Evolutionary conservation across 2,888 invertebrate genomes (phyloP), one percentile per base, ranked within the genome.

Genomic region (Pheosia gnoma): DNA sequence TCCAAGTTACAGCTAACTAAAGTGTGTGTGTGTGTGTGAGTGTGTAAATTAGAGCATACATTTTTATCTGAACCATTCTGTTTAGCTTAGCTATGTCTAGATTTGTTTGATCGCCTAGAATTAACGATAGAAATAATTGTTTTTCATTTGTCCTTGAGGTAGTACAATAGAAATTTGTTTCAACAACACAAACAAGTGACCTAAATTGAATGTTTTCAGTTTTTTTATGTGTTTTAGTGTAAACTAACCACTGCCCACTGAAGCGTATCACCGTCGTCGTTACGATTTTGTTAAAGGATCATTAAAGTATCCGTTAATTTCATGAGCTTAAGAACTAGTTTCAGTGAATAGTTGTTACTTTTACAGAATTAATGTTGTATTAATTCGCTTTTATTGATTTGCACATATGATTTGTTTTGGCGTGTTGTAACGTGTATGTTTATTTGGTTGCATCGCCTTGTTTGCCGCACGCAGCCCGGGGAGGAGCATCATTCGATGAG

Each of bases 401-500:
- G 72, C 71, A 71, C 71, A 75, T 70, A 67, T 68, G 59, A 62
- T 82, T 84, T 84, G 79, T 83, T 83, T 84, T 84, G 71, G 84
- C 81, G 84, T 89, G 85, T 84, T 85, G 86, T 91, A 89, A 90
- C 79, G 72, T 88, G 83, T 91, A 77, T 89, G 86, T 90, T 88
- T 88, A 82, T 89, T 91, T 90, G 87, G 86, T 92, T 91, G 93
- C 91, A 90, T 92, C 83, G 88, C 86, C 84, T 90, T 90, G 91
- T 90, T 88, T 88, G 89, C 87, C 81, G 90, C 87, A 87, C 87
- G 87, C 93, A 94, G 93, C 92, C 95, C 89, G 94, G 95, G 94
- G 95, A 95, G 92, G 95, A 95, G 95, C 96, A 95, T 92, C 94
- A 94, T 95, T 94, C 96, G 95, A 95, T 94, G 95, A 96, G 95